phyloP scores from a whole-genome alignment of 2,888 invertebrate genomes.

The Diarsia brunnea region DNA sequence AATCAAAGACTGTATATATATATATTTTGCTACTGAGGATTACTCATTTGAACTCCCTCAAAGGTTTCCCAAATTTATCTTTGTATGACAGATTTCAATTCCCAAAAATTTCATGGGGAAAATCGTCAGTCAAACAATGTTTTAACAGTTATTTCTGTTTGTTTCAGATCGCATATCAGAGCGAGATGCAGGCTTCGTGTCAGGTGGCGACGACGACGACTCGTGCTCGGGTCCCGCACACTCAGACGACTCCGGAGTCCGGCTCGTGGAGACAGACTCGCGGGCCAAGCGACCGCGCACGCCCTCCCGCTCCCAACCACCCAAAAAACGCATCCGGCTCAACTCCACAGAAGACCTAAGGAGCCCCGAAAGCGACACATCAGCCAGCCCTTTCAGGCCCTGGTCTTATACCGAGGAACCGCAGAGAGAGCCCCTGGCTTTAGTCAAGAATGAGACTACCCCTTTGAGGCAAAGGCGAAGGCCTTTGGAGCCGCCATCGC shows the following conservation, averaged over 20 bases:
- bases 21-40: neutral
- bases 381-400: slow-evolving; percentile 91
- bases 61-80: neutral
- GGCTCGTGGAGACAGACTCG: slow-evolving; percentile 82
- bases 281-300: slow-evolving; percentile 91
- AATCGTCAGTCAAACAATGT: neutral
- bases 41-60: neutral
- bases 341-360: slow-evolving; percentile 81
- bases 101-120: neutral
- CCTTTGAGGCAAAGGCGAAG: slow-evolving; percentile 81
- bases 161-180: slow-evolving; percentile 91
- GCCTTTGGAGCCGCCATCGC: slow-evolving; percentile 80
- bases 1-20: too few species aligned
- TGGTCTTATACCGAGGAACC: slow-evolving; percentile 92
- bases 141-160: slow-evolving; percentile 68
- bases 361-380: slow-evolving; percentile 85
- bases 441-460: slow-evolving; percentile 89
- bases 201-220: slow-evolving; percentile 93
- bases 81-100: neutral
- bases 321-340: slow-evolving; percentile 93
- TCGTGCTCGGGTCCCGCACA: slow-evolving; percentile 89
- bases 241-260: slow-evolving; percentile 89
- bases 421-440: slow-evolving; percentile 92
- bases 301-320: slow-evolving; percentile 88
- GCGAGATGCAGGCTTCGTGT: slow-evolving; percentile 94